These are phyloP conservation scores for Trematocara macrostoma DNA, from an alignment of 2,113 vertebrate species.

Conservation along the genomic window DNA sequence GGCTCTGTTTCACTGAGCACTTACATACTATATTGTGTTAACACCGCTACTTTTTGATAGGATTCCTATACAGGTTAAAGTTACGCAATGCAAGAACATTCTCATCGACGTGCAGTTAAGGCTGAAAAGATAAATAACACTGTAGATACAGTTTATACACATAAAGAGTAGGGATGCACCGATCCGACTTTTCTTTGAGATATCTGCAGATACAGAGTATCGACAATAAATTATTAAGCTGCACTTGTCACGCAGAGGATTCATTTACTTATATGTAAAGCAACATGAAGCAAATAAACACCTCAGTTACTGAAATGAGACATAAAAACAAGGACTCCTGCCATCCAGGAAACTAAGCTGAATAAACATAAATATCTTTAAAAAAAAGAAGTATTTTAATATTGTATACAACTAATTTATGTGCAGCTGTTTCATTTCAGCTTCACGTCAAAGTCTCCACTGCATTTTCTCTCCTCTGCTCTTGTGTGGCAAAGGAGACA, in stretches of 20 bases:
- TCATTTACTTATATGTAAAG: background rate
- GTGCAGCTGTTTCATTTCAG: background rate
- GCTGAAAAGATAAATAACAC: conserved; percentile 52
- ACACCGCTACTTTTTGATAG: background rate
- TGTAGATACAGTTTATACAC: conserved; percentile 22
- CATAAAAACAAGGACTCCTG: background rate
- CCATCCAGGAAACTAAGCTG: background rate
- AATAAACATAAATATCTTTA: background rate
- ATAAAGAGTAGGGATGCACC: background rate
- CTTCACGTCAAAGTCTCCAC: background rate
- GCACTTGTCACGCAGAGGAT: background rate
- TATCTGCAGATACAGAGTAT: background rate
- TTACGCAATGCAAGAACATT: background rate
- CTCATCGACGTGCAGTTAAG: conserved; percentile 8
- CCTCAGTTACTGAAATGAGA: background rate
- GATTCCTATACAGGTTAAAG: background rate
- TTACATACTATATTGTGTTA: background rate
- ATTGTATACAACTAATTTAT: background rate
- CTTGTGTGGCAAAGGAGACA: background rate
- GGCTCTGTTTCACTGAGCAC: background rate
- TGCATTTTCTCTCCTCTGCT: background rate
- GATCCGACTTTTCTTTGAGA: background rate
- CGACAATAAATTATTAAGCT: background rate
- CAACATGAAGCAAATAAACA: background rate
- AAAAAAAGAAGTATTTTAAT: background rate